phyloP scores from a whole-genome alignment of 1,140 invertebrate species.

The Drosophila kohkoa region DNA sequence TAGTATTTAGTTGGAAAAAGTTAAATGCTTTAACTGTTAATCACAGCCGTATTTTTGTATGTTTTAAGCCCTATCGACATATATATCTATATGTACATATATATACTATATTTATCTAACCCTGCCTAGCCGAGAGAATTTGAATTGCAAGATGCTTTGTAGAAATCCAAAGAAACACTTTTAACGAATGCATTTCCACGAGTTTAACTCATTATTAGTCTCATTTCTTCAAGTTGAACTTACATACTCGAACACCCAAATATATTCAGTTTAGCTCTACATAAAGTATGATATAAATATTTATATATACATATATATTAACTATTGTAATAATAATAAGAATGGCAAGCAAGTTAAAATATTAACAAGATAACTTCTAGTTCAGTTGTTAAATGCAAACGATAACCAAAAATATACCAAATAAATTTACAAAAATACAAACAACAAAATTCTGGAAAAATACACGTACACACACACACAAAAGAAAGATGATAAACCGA shows the following conservation, averaged over 20 bases:
- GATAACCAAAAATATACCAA: slow-evolving; percentile 16
- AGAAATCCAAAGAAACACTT: slow-evolving; percentile 54
- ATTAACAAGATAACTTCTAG: slow-evolving; percentile 62
- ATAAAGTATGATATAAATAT: slow-evolving; percentile 15
- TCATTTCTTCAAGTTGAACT: slow-evolving; percentile 63
- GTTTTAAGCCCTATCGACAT: slow-evolving; percentile 4
- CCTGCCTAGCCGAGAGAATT: slow-evolving; percentile 36
- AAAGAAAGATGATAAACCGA: slow-evolving; percentile 23
- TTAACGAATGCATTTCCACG: slow-evolving; percentile 68
- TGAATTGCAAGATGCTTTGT: slow-evolving; percentile 61
- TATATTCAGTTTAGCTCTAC: slow-evolving; percentile 48
- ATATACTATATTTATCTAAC: slow-evolving; percentile 14
- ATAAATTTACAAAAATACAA: slow-evolving; percentile 19
- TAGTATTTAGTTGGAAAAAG: slow-evolving; percentile 72
- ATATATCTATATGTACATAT: slow-evolving; percentile 29
- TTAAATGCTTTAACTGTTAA: slow-evolving; percentile 68
- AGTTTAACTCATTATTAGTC: slow-evolving; percentile 69
- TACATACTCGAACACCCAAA: slow-evolving; percentile 21
- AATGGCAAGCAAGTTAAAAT: slow-evolving; percentile 50
- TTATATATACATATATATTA: slow-evolving; percentile 20
- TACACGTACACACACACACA: no score
- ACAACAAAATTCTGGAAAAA: slow-evolving; percentile 15
- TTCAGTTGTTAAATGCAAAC: slow-evolving; percentile 55
- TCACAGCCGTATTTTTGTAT: slow-evolving; percentile 35
- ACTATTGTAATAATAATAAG: slow-evolving; percentile 55